phyloP scores from a whole-genome alignment of 1,140 invertebrate species.

The Drosophila asahinai region DNA sequence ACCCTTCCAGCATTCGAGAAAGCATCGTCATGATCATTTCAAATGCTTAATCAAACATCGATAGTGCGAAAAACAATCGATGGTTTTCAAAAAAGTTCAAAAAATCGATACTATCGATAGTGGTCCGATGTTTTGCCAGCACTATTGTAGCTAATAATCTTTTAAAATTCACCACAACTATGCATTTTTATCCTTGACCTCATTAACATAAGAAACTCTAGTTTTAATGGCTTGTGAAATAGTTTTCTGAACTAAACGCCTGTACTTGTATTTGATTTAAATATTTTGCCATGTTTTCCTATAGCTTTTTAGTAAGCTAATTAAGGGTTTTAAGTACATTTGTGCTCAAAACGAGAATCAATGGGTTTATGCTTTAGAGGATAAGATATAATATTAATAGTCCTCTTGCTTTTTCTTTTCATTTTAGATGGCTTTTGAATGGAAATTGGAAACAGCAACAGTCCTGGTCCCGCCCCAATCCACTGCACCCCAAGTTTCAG shows the following conservation, averaged over 20 bases:
- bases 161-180: not conserved
- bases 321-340: not conserved
- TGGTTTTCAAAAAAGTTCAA: too few species aligned
- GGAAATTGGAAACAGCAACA: constrained; percentile 17
- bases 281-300: too few species aligned
- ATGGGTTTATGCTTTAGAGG: not conserved
- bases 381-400: not conserved
- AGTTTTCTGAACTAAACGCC: not conserved
- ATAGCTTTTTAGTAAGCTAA: too few species aligned
- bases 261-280: too few species aligned
- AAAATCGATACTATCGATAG: too few species aligned
- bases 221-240: not conserved
- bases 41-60: too few species aligned
- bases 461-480: not conserved
- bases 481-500: constrained; percentile 16
- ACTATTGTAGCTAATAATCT: not conserved
- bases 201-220: not conserved
- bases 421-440: not conserved
- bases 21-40: too few species aligned
- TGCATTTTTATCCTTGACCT: not conserved
- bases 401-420: not conserved
- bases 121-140: too few species aligned
- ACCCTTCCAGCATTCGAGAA: too few species aligned
- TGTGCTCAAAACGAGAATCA: not conserved
- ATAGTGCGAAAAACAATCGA: too few species aligned